Evolutionary conservation across 2,888 invertebrate genomes (phyloP), one percentile per base, ranked within the genome.

Genomic region (Chrysodeixis includens): DNA sequence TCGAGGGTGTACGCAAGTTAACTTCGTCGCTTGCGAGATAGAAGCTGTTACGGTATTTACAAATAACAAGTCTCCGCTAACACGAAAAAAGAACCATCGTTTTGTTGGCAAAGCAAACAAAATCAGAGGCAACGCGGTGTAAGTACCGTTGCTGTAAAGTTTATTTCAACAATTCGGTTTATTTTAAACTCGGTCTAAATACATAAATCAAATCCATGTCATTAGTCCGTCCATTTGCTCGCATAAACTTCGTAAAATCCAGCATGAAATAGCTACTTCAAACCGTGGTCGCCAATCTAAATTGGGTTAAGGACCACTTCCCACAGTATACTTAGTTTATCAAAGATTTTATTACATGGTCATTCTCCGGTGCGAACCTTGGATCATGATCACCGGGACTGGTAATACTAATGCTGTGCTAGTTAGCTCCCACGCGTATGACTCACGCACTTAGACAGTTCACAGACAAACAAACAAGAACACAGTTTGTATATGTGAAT

Each of bases 401-500:
- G 57, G 59, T 52, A 57, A 67, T 62, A 81, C 79, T 76, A 81
- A 75, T 74, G 71, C 76, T 67, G 69, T 78, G 72, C 78, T 76
- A 65, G 76, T 83, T 83, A 78, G 84, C 78, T 85, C 92, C 91
- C 85, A 92, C 92, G 88, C 87, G 68, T 78, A 83, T 93, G 93
- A 93, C 77, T 93, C 92, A 92, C 77, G 81, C 83, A 81, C 81
- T 79, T 86, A 92, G 93, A 92, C 92, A 74, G 83, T 84, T 82
- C 82, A 79, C 86, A 92, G 91, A 91, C 92, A 87, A 86, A 88
- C 86, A 87, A 85, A 88, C 86, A 85, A 82, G 78, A 79, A 82
- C 71, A 71, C 68, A 74, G 71, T 74, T 80, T 74, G 71, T 69
- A 65, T 75, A 82, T 79, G 62, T 75, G 76, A 78, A 81, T 76